Conservation (phyloP, 1,140 invertebrate genomes). For the Drosophila grimshawi region DNA sequence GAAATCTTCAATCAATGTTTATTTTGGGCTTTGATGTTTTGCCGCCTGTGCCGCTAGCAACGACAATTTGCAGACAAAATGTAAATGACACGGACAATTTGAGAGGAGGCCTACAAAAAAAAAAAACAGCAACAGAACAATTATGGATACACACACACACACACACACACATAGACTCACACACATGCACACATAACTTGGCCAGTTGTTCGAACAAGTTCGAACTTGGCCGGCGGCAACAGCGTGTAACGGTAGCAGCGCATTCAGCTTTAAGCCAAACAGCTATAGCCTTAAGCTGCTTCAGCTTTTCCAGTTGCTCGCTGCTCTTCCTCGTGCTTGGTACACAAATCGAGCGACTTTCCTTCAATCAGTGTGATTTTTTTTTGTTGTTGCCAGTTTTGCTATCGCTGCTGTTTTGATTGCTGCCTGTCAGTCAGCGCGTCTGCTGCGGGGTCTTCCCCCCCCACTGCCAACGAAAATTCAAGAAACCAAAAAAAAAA, state of each 20-base stretch:
- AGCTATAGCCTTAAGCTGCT: slow-evolving; percentile 13
- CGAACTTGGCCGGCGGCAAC: slow-evolving; percentile 20
- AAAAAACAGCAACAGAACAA: slow-evolving; percentile 41
- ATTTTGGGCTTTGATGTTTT: slow-evolving; percentile 75
- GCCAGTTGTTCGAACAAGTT: slow-evolving; percentile 25
- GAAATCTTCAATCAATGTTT: slow-evolving; percentile 83
- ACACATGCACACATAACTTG: slow-evolving; percentile 5
- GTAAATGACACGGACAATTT: slow-evolving; percentile 75
- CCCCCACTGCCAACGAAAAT: slow-evolving; percentile 28
- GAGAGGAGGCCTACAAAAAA: slow-evolving; percentile 34
- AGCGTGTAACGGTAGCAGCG: slow-evolving; percentile 39
- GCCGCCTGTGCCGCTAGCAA: slow-evolving; percentile 64
- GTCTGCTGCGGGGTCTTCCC: slow-evolving; percentile 26
- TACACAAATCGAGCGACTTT: slow-evolving; percentile 24
- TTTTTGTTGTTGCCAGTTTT: slow-evolving; percentile 18
- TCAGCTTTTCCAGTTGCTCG: slow-evolving; percentile 12
- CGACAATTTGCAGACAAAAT: slow-evolving; percentile 79
- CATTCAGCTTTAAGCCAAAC: not conserved
- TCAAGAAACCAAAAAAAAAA: slow-evolving; percentile 32
- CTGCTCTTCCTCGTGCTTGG: not conserved
- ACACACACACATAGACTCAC: slow-evolving; percentile 6
- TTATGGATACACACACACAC: slow-evolving; percentile 30
- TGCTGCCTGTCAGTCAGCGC: slow-evolving; percentile 43
- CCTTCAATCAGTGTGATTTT: slow-evolving; percentile 15
- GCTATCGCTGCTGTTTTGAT: slow-evolving; percentile 54